Evolutionary conservation across 2,113 vertebrate species (phyloP).

Genomic region (Antechinus stuartii): DNA sequence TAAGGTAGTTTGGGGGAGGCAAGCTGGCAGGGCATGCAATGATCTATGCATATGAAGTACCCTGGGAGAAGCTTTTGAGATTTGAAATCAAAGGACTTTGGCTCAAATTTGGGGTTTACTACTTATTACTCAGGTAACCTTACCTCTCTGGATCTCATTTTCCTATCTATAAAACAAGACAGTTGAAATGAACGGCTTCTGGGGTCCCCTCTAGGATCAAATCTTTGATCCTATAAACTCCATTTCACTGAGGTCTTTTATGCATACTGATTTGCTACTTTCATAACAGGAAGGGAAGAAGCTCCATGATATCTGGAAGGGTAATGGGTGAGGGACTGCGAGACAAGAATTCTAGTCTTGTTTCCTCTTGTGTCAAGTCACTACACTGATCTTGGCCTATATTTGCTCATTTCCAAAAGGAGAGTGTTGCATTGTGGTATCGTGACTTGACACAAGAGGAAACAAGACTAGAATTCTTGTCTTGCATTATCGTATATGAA

Average conservation of each 20-base stretch:
- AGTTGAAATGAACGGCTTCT: neutral
- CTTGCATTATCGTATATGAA: neutral
- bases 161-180: slow-evolving; percentile 25
- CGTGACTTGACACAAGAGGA: too few species aligned
- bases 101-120: neutral
- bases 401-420: too few species aligned
- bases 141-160: slow-evolving; percentile 4
- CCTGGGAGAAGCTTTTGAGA: neutral
- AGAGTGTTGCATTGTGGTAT: too few species aligned
- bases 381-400: too few species aligned
- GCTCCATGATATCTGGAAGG: neutral
- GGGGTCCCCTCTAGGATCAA: neutral
- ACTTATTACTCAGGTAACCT: neutral
- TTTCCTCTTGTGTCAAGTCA: neutral
- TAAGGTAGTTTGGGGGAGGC: neutral
- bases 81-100: neutral
- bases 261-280: neutral
- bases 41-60: neutral
- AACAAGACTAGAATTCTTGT: too few species aligned
- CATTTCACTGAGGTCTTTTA: neutral
- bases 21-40: neutral
- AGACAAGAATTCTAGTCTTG: neutral
- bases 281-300: neutral
- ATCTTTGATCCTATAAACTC: neutral
- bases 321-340: neutral